Conservation (phyloP, 2,113 vertebrate species). For the Caranx ignobilis region DNA sequence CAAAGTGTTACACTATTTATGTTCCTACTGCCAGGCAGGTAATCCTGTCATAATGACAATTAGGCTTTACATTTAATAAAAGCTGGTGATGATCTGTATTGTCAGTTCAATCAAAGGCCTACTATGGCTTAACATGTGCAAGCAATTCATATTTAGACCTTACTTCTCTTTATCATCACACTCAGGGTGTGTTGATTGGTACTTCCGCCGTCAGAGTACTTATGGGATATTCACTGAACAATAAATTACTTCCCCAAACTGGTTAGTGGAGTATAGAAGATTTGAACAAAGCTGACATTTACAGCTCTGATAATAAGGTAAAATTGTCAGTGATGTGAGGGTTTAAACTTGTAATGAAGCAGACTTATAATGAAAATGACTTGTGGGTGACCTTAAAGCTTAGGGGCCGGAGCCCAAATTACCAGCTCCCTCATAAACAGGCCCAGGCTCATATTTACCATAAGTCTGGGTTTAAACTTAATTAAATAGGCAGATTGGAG, state of each 20-base stretch:
- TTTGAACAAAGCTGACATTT: constrained; percentile 41
- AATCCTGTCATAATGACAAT: background rate
- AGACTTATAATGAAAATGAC: constrained; percentile 46
- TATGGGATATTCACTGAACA: constrained; percentile 8
- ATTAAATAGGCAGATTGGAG: constrained; percentile 76
- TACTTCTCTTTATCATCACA: background rate
- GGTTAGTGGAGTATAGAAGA: background rate
- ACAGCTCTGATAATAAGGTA: constrained; percentile 49
- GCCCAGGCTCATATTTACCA: constrained; percentile 62
- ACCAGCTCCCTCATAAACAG: constrained; percentile 63
- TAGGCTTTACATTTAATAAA: background rate
- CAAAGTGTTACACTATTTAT: background rate
- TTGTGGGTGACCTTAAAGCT: constrained; percentile 69
- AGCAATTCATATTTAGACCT: background rate
- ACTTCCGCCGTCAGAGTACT: background rate
- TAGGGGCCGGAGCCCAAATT: constrained; percentile 52
- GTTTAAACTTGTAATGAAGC: constrained; percentile 44
- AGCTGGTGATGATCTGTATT: background rate
- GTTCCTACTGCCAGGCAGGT: background rate
- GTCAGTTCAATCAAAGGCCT: background rate
- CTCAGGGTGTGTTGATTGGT: background rate
- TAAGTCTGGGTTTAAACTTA: constrained; percentile 70
- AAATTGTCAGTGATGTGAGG: constrained; percentile 27
- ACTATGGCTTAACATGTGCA: background rate
- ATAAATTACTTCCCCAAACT: constrained; percentile 1